Evolutionary conservation across 2,888 invertebrate genomes (phyloP).

Genomic region (Microctonus brassicae): DNA sequence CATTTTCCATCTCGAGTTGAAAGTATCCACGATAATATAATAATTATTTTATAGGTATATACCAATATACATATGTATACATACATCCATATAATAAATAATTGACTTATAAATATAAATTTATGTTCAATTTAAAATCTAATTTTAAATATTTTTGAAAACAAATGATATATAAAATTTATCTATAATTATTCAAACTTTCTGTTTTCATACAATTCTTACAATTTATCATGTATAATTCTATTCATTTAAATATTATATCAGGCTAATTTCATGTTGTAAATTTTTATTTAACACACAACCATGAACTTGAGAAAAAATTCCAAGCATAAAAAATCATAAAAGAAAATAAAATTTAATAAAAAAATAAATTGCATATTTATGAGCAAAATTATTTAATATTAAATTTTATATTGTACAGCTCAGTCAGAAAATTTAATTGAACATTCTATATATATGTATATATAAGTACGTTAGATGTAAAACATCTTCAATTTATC

Average conservation of each 20-base stretch:
- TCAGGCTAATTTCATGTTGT: too few species aligned
- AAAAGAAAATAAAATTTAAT: neutral
- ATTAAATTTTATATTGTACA: neutral
- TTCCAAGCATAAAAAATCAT: too few species aligned
- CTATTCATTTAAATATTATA: too few species aligned
- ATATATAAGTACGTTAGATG: too few species aligned
- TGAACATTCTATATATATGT: neutral
- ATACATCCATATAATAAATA: neutral
- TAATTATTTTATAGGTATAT: neutral
- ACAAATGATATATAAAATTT: neutral
- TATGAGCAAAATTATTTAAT: neutral
- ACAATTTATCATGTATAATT: too few species aligned
- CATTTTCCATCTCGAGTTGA: slow-evolving; percentile 1
- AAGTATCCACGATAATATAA: neutral
- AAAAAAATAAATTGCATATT: neutral
- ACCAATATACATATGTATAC: neutral
- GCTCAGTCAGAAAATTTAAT: neutral
- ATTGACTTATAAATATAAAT: slow-evolving; percentile 9
- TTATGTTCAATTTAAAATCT: neutral
- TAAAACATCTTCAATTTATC: neutral
- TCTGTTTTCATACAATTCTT: neutral
- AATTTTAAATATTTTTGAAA: neutral
- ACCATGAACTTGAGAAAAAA: neutral
- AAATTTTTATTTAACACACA: too few species aligned
- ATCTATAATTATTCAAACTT: neutral